Conservation (phyloP, 2,113 vertebrate genomes). For the Kryptolebias marmoratus region DNA sequence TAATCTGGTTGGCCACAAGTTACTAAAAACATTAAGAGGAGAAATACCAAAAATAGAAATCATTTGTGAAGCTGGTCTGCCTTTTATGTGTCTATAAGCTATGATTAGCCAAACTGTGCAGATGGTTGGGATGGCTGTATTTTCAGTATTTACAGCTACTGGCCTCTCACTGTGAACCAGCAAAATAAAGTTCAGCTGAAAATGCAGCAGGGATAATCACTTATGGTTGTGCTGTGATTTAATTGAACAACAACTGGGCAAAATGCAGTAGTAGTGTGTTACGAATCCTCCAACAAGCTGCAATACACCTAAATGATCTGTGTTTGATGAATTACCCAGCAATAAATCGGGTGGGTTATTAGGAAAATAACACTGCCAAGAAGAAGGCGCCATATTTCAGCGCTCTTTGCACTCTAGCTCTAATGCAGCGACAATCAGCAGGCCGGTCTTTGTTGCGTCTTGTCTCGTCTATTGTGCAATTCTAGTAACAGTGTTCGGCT, state of each 20-base stretch:
- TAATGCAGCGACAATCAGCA: background rate
- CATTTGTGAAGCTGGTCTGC: no score
- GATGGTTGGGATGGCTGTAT: conserved; percentile 9
- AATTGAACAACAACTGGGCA: no score
- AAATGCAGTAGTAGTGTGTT: no score
- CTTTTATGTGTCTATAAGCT: no score
- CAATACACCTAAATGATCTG: no score
- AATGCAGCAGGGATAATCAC: no score
- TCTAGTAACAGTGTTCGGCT: conserved; percentile 36
- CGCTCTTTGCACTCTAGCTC: background rate
- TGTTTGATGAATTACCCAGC: no score
- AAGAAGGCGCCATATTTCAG: background rate
- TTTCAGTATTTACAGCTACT: background rate
- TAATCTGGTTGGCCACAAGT: background rate
- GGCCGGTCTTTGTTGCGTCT: conserved; percentile 26
- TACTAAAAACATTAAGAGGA: conserved; percentile 2
- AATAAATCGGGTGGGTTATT: no score
- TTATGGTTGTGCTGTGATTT: no score
- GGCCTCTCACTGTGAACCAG: no score
- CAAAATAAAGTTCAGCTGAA: no score
- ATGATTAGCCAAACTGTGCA: conserved; percentile 17
- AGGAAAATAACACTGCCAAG: background rate
- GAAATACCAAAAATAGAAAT: conserved; percentile 7
- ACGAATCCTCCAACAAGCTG: no score
- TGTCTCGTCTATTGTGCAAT: conserved; percentile 41